Evolutionary conservation across 2,797 vertebrate species (phyloP).

Genomic region (Ibycter americanus): DNA sequence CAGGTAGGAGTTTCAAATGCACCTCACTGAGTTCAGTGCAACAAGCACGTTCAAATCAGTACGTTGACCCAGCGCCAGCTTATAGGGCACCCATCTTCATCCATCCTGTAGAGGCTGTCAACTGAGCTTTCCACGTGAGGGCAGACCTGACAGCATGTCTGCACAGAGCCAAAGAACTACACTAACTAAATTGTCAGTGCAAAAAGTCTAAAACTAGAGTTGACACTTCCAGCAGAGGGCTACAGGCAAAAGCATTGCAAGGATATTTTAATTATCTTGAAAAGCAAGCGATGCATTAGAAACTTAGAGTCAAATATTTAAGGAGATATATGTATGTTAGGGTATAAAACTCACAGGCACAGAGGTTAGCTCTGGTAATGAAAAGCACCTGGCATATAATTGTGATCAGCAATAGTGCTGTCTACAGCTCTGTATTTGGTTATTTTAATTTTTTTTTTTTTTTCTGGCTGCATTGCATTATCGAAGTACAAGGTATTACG

Average conservation of each 20-base stretch:
- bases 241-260: not conserved
- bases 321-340: not conserved
- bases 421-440: not conserved
- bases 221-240: not conserved
- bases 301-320: not conserved
- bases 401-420: not conserved
- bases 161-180: not conserved
- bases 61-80: not conserved
- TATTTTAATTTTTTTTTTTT: not conserved
- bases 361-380: not conserved
- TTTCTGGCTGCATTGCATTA: not conserved
- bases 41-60: not conserved
- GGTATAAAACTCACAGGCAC: not conserved
- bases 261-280: not conserved
- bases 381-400: not conserved
- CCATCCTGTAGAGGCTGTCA: not conserved
- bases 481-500: not conserved
- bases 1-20: not conserved
- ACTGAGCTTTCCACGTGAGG: not conserved
- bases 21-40: not conserved
- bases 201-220: not conserved
- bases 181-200: not conserved
- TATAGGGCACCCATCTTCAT: not conserved
- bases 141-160: not conserved
- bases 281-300: not conserved